These are phyloP conservation scores for Rhogogaster chlorosoma DNA, from an alignment of 2,888 invertebrate species.

Conservation along the genomic window DNA sequence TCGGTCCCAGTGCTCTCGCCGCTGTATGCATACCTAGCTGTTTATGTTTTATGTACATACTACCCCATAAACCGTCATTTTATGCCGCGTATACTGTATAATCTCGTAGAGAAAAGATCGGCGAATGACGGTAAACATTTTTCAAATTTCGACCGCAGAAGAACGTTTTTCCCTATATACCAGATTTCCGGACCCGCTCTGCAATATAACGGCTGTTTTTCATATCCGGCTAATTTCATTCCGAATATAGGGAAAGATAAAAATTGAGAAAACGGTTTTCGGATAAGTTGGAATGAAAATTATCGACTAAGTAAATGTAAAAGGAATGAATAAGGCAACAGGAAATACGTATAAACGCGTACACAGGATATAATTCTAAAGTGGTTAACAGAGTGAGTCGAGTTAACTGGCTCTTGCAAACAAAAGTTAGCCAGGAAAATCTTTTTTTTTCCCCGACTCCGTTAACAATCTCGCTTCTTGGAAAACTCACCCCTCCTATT, in stretches of 20 bases:
- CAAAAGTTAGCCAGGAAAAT: slow-evolving; percentile 19
- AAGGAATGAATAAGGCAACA: neutral
- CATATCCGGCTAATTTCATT: no score
- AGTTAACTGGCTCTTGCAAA: slow-evolving; percentile 8
- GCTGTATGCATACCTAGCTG: slow-evolving; percentile 34
- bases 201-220: neutral
- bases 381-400: slow-evolving; percentile 19
- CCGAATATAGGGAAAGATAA: neutral
- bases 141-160: neutral
- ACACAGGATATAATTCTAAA: slow-evolving; percentile 3
- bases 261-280: neutral
- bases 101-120: neutral
- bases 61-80: slow-evolving; percentile 27
- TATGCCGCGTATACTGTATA: neutral
- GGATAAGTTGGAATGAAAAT: neutral
- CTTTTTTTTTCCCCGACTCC: neutral
- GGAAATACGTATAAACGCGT: neutral
- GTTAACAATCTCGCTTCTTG: slow-evolving; percentile 39
- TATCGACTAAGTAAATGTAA: neutral
- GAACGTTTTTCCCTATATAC: neutral
- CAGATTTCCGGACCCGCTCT: neutral
- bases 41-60: slow-evolving; percentile 30
- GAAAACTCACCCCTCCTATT: neutral
- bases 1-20: slow-evolving; percentile 35
- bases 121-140: neutral